Evolutionary conservation across 1,140 invertebrate species (phyloP).

Genomic region (Teleopsis dalmanni): DNA sequence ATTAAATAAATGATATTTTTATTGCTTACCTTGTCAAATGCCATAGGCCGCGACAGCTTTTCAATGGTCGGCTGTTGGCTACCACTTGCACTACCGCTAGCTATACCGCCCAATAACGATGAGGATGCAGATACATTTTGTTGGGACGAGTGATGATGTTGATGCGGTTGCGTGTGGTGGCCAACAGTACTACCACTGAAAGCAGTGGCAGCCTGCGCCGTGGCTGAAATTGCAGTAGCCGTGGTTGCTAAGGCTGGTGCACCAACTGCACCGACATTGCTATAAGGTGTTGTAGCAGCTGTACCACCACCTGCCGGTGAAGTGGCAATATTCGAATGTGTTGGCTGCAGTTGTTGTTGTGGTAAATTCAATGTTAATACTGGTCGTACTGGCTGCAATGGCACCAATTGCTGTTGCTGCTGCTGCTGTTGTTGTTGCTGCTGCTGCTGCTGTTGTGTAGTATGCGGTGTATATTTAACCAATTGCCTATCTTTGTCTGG

Average conservation of each 20-base stretch:
- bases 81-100: constrained; percentile 4
- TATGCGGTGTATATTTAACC: constrained; percentile 14
- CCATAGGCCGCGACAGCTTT: constrained; percentile 39
- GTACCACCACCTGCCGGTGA: constrained; percentile 1
- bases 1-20: background rate
- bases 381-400: constrained; percentile 2
- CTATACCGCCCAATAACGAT: constrained; percentile 10
- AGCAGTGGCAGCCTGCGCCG: constrained; percentile 32
- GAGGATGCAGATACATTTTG: background rate
- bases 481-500: constrained; percentile 31
- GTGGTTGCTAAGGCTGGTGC: constrained; percentile 22
- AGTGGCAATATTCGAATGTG: background rate
- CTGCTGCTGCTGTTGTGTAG: background rate
- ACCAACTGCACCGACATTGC: background rate
- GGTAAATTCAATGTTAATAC: constrained; percentile 4
- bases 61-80: constrained; percentile 32
- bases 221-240: constrained; percentile 30
- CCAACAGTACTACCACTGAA: constrained; percentile 30
- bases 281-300: constrained; percentile 2
- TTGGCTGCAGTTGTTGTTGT: background rate
- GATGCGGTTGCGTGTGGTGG: constrained; percentile 3
- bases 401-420: constrained; percentile 16
- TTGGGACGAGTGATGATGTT: constrained; percentile 6
- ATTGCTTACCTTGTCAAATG: constrained; percentile 37
- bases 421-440: constrained; percentile 11